A percentile compares a stretch with the other conserved stretches of the same genome.
These are phyloP conservation scores for Scaptomyza flava DNA, from an alignment of 2,888 invertebrate genomes.

Conservation along the genomic window DNA sequence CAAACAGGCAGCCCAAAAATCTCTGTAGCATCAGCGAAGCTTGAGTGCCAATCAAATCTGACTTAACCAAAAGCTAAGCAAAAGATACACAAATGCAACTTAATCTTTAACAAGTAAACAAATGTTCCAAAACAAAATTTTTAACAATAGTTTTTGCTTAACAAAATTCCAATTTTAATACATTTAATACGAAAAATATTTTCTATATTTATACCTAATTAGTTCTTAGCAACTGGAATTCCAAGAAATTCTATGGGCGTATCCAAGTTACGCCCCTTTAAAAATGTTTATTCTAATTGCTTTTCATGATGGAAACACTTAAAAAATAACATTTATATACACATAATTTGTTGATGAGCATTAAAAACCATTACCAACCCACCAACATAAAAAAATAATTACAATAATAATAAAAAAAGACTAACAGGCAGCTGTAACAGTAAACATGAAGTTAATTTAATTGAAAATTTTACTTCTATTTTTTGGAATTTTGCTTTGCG, in stretches of 20 bases:
- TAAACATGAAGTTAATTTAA: constrained; percentile 14
- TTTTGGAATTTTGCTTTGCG: constrained; percentile 7
- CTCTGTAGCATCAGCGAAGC: constrained; percentile 16
- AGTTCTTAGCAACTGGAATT: background rate
- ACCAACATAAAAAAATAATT: constrained; percentile 4
- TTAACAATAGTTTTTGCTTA: background rate
- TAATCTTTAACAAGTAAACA: constrained; percentile 2
- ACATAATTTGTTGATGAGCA: constrained; percentile 3
- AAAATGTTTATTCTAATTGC: background rate
- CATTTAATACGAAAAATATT: background rate
- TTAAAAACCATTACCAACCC: constrained; percentile 9
- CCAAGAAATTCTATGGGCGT: constrained; percentile 6
- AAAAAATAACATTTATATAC: background rate
- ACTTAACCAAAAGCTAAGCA: background rate
- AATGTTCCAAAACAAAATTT: background rate
- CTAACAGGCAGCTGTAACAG: background rate
- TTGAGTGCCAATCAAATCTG: constrained; percentile 27
- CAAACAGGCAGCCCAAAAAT: constrained; percentile 20
- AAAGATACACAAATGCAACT: background rate
- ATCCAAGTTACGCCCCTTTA: constrained; percentile 13
- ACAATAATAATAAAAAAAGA: constrained; percentile 1
- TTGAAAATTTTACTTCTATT: constrained; percentile 20
- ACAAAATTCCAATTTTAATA: background rate
- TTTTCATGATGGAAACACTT: background rate
- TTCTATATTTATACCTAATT: background rate